Evolutionary conservation across 1,140 invertebrate genomes (phyloP).

Genomic region (Leptoteleia sp.): DNA sequence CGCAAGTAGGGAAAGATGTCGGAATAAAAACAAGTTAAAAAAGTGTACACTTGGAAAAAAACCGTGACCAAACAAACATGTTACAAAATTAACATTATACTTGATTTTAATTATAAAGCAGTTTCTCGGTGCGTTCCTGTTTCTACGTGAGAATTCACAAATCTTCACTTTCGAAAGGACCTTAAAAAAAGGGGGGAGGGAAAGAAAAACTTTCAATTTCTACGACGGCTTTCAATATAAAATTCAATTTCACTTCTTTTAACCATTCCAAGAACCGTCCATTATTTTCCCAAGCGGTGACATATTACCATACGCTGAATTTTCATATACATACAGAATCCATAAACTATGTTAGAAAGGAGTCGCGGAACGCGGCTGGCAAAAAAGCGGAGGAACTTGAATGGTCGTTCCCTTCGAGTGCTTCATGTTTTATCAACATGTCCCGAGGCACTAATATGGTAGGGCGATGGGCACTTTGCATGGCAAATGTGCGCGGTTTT

Average conservation of each 20-base stretch:
- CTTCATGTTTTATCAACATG: conserved; percentile 50
- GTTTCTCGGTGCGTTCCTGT: too few relatives aligned
- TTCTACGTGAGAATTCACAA: too few relatives aligned
- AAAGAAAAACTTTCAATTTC: conserved; percentile 11
- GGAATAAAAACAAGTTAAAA: too few relatives aligned
- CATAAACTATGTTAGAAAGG: conserved; percentile 14
- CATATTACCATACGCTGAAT: conserved; percentile 6
- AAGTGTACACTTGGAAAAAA: too few relatives aligned
- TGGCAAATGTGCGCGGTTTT: conserved; percentile 36
- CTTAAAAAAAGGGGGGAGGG: too few relatives aligned
- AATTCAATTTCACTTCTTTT: conserved; percentile 11
- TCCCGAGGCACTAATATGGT: conserved; percentile 37
- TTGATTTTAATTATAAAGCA: too few relatives aligned
- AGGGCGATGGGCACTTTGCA: conserved; percentile 28
- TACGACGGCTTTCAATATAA: conserved; percentile 2
- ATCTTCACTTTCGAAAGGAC: background rate
- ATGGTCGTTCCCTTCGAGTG: conserved; percentile 13
- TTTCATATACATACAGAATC: conserved; percentile 23
- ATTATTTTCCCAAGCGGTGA: background rate
- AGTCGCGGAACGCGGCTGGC: background rate
- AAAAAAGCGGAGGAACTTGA: conserved; percentile 28
- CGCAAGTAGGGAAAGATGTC: too few relatives aligned
- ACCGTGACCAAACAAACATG: too few relatives aligned
- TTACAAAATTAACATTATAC: too few relatives aligned
- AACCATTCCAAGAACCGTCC: background rate